Conservation (phyloP, 2,113 vertebrate species). For the Sprattus sprattus region DNA sequence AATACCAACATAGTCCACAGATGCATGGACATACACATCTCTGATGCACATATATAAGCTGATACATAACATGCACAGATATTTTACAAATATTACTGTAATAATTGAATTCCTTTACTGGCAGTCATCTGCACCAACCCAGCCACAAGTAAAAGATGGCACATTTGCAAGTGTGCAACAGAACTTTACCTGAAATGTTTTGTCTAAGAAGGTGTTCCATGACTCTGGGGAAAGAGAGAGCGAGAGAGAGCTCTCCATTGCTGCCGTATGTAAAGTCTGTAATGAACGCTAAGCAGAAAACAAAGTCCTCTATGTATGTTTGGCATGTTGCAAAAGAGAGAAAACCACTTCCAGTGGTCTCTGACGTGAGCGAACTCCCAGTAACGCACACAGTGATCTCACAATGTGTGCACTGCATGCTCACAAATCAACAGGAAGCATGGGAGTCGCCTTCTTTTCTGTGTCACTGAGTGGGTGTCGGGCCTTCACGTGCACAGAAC, state of each 20-base stretch:
- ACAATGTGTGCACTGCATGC: neutral
- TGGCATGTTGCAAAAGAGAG: neutral
- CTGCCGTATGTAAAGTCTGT: too few species aligned
- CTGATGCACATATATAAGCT: neutral
- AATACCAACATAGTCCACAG: neutral
- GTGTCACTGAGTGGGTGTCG: neutral
- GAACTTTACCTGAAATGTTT: conserved; percentile 1
- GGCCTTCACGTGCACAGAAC: neutral
- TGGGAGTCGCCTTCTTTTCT: neutral
- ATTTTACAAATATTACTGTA: neutral
- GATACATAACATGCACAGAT: neutral
- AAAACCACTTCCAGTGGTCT: neutral
- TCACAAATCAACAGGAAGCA: neutral
- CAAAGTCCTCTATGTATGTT: neutral
- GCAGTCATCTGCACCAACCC: neutral
- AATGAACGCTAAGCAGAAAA: neutral
- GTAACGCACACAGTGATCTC: neutral
- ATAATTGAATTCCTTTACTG: neutral
- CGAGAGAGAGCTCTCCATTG: neutral
- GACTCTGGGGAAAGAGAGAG: neutral
- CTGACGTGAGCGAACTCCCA: neutral
- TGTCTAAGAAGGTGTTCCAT: neutral
- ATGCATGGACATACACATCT: neutral
- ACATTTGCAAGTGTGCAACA: neutral
- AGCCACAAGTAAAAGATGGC: neutral